phyloP scores from a whole-genome alignment of 2,797 vertebrate genomes.

The Typhlichthys subterraneus region DNA sequence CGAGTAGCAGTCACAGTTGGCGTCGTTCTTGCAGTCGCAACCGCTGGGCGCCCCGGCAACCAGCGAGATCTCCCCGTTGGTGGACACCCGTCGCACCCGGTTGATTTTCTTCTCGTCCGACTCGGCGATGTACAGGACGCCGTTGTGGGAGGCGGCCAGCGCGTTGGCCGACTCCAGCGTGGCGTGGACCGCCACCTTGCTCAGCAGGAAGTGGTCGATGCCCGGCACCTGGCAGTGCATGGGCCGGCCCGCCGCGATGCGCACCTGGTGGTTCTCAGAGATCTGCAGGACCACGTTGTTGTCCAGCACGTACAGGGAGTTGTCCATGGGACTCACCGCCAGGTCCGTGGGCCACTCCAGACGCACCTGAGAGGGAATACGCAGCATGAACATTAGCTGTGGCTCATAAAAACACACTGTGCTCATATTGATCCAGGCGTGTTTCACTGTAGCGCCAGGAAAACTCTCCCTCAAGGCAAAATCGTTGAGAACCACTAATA shows the following conservation, averaged over 20 bases:
- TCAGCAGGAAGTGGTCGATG: conserved; percentile 95
- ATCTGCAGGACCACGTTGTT: conserved; percentile 97
- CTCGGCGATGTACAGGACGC: conserved; percentile 93
- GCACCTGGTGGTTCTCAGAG: conserved; percentile 97
- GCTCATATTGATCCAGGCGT: conserved; percentile 50
- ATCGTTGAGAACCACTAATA: conserved; percentile 39
- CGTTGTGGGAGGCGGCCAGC: conserved; percentile 90
- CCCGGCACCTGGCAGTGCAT: conserved; percentile 99
- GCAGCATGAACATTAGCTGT: conserved; percentile 30
- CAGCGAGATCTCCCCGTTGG: conserved; percentile 92
- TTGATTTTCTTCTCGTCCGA: conserved; percentile 98
- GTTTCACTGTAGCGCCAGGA: conserved; percentile 42
- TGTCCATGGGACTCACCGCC: conserved; percentile 95
- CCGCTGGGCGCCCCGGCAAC: conserved; percentile 93
- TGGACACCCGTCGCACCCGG: conserved; percentile 93
- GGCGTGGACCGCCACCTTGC: conserved; percentile 93
- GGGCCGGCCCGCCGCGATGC: conserved; percentile 92
- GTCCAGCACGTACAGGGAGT: conserved; percentile 94
- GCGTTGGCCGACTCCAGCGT: conserved; percentile 94
- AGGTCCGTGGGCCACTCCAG: conserved; percentile 98
- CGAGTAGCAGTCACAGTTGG: conserved; percentile 96
- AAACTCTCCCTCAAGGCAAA: conserved; percentile 28
- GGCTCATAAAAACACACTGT: conserved; percentile 25
- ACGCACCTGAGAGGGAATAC: conserved; percentile 81
- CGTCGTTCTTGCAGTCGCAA: conserved; percentile 97